phyloP scores from a whole-genome alignment of 2,113 vertebrate genomes.

The Ciconia maguari region DNA sequence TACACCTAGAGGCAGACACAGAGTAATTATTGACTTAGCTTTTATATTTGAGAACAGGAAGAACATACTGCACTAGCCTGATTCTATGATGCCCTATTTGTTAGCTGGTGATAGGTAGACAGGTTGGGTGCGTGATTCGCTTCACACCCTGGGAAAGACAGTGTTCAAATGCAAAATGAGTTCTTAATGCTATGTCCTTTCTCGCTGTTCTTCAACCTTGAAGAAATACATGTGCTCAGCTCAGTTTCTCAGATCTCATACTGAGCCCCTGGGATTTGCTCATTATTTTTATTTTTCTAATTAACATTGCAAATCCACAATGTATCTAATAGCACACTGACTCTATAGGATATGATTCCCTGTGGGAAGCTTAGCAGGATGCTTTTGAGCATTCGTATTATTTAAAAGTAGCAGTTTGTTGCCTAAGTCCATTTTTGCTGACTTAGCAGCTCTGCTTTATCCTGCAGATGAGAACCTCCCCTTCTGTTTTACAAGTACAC shows the following conservation, averaged over 20 bases:
- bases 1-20: neutral
- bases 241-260: neutral
- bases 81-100: neutral
- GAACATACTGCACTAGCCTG: neutral
- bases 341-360: neutral
- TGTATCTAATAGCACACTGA: neutral
- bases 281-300: neutral
- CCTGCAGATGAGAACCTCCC: neutral
- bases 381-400: neutral
- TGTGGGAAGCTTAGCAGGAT: neutral
- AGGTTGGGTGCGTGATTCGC: neutral
- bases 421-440: neutral
- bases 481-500: neutral
- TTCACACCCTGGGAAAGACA: neutral
- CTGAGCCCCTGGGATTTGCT: neutral
- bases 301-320: neutral
- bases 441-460: neutral
- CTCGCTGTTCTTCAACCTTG: neutral
- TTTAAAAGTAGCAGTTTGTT: neutral
- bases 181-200: neutral
- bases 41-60: conserved; percentile 24
- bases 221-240: neutral
- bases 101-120: neutral
- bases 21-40: conserved; percentile 44
- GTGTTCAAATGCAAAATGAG: neutral